Base-by-base conservation (phyloP, 2,113 vertebrate species). In the Toxotes chatareus region DNA sequence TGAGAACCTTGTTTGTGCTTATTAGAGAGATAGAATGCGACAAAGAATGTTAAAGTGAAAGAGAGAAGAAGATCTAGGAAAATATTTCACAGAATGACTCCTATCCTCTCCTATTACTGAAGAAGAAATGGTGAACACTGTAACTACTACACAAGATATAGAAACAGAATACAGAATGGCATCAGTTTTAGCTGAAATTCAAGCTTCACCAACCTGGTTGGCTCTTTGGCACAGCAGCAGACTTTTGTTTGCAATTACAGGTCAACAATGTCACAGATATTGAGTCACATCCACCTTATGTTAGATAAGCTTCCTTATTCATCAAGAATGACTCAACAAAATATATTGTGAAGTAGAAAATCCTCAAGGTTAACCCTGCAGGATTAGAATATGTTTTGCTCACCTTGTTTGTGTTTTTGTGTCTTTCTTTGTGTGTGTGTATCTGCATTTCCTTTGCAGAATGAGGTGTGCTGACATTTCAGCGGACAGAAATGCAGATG, bases 381-480 rank as follows among this genome's bases (percentile, higher is more conserved):
- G 27, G 32, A 49, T 73, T 42, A 53, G 2, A 1, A 42, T 36
- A 0, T 27, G 5, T 14, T 38, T 80, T 80, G 10, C 34, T 73
- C 8, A 74, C 47, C 34, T 47, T 75, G 9, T 64, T 32, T 80
- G 21, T 68, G 4, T 85, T 27, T 77, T 60, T 62, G 40, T 78
- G 19, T 76, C 7, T 63, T 51, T 32, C 36, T 83, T 11, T 73
- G 34, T 36, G 17, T 49, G 14, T 79, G 9, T 83, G 11, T 47
- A 4, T 40, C 40, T 49, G 5, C 14, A 4, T 79, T 31, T 80
- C 56, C 11, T 83, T 10, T 42, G 32, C 80, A 96, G 95, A 82
- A 88, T 95, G 87, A 91, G 83, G 66, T 96, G 95, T 87, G 87
- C 93, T 5, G 19, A 94, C 78, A 82, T 96, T 53, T 34, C 10